Percentiles rank a stretch among this genome's conserved stretches.
Evolutionary conservation across 2,888 invertebrate species (phyloP).

Genomic region (Halocaridina rubra): DNA sequence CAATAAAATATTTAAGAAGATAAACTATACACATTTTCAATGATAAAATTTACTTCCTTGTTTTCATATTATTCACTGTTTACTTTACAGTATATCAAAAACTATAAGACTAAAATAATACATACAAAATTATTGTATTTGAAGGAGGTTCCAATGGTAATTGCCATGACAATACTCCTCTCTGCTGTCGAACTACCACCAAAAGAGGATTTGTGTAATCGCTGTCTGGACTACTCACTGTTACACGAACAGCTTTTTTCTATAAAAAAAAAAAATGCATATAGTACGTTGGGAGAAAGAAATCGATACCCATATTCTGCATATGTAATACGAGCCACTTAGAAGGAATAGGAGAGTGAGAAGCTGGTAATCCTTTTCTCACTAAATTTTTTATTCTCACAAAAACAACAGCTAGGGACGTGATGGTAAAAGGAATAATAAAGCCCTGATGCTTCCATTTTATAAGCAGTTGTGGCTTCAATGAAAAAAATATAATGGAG

Average conservation of each 20-base stretch:
- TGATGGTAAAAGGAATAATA: too few relatives aligned
- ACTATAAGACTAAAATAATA: background rate
- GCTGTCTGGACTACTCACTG: slow-evolving; percentile 31
- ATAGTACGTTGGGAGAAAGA: too few relatives aligned
- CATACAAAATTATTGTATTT: slow-evolving; percentile 49
- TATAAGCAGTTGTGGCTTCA: too few relatives aligned
- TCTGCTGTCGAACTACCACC: slow-evolving; percentile 80
- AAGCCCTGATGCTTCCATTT: too few relatives aligned
- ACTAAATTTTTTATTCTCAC: background rate
- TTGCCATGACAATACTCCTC: slow-evolving; percentile 83
- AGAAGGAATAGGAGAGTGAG: background rate
- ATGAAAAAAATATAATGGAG: too few relatives aligned
- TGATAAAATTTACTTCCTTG: too few relatives aligned
- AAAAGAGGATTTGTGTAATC: slow-evolving; percentile 74
- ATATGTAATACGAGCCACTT: too few relatives aligned
- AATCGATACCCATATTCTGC: too few relatives aligned
- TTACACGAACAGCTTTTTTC: slow-evolving; percentile 56
- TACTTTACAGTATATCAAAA: background rate
- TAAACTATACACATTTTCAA: too few relatives aligned
- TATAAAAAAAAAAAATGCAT: slow-evolving; percentile 21
- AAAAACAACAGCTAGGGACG: background rate
- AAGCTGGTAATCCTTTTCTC: background rate
- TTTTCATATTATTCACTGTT: too few relatives aligned
- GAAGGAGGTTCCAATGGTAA: slow-evolving; percentile 72
- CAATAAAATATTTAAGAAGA: too few relatives aligned